These are phyloP conservation scores for Enteromius paludinosus DNA, from an alignment of 2,797 vertebrate genomes.

Conservation along the genomic window DNA sequence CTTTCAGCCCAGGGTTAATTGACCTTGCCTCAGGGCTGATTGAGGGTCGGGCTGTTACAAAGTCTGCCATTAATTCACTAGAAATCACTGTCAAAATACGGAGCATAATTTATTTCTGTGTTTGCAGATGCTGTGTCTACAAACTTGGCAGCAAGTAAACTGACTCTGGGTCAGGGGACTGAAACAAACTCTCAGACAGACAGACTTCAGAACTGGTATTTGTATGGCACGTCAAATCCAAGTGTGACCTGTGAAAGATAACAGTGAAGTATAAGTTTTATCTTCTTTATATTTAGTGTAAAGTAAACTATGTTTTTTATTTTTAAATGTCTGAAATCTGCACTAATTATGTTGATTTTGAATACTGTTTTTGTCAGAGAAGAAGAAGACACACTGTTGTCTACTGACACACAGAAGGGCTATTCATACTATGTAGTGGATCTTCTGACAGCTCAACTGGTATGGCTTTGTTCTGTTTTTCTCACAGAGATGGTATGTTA, in stretches of 20 bases:
- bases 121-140: constrained; percentile 26
- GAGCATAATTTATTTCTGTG: constrained; percentile 12
- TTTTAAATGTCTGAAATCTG: neutral
- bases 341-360: neutral
- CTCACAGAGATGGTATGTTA: constrained; percentile 27
- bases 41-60: constrained; percentile 28
- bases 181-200: constrained; percentile 1
- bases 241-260: neutral
- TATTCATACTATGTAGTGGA: constrained; percentile 17
- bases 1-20: constrained; percentile 41
- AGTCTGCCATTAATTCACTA: constrained; percentile 34
- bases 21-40: constrained; percentile 34
- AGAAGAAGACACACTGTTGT: constrained; percentile 1
- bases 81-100: constrained; percentile 21
- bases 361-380: neutral
- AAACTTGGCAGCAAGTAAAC: constrained; percentile 14
- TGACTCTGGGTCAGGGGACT: constrained; percentile 10
- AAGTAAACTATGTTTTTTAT: too few species aligned
- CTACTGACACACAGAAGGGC: constrained; percentile 27
- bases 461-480: constrained; percentile 25
- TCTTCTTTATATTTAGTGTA: too few species aligned
- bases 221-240: neutral
- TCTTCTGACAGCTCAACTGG: constrained; percentile 28
- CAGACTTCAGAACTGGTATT: neutral
- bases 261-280: neutral